Evolutionary conservation across 2,797 vertebrate species (phyloP).

Genomic region (Neoniphon sammara): DNA sequence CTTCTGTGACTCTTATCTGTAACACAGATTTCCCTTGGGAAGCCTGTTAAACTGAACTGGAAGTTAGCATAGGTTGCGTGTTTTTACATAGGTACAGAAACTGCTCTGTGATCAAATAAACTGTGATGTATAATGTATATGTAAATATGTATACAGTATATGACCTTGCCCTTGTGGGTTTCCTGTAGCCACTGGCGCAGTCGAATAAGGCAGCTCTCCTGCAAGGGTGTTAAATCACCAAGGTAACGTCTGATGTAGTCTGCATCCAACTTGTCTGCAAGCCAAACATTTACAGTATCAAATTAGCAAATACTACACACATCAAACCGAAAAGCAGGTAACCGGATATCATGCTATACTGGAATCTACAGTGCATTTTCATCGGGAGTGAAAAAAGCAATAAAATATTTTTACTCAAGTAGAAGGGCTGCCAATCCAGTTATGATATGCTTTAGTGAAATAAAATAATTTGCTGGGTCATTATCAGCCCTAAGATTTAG

Average conservation of each 20-base stretch:
- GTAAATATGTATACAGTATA: background rate
- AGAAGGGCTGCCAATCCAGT: too few relatives aligned
- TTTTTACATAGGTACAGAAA: slow-evolving; percentile 21
- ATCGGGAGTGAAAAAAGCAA: background rate
- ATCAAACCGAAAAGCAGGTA: background rate
- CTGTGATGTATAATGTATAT: background rate
- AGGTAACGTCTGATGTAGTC: slow-evolving; percentile 96
- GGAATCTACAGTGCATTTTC: background rate
- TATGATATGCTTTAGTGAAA: too few relatives aligned
- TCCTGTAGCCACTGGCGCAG: slow-evolving; percentile 95
- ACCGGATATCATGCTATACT: background rate
- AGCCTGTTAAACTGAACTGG: background rate
- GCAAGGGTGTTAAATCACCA: slow-evolving; percentile 92
- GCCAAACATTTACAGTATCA: slow-evolving; percentile 37
- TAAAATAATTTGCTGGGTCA: too few relatives aligned
- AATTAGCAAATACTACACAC: slow-evolving; percentile 28
- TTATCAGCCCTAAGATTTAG: too few relatives aligned
- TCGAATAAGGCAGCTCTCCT: slow-evolving; percentile 95
- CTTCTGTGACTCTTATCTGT: background rate
- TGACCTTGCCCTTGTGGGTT: slow-evolving; percentile 94
- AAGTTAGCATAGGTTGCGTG: background rate
- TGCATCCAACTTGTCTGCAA: slow-evolving; percentile 91
- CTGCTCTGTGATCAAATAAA: slow-evolving; percentile 7
- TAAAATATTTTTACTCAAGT: background rate
- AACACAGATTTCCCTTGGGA: background rate